Evolutionary conservation across 2,113 vertebrate species (phyloP).

Genomic region (Trogon surrucura): DNA sequence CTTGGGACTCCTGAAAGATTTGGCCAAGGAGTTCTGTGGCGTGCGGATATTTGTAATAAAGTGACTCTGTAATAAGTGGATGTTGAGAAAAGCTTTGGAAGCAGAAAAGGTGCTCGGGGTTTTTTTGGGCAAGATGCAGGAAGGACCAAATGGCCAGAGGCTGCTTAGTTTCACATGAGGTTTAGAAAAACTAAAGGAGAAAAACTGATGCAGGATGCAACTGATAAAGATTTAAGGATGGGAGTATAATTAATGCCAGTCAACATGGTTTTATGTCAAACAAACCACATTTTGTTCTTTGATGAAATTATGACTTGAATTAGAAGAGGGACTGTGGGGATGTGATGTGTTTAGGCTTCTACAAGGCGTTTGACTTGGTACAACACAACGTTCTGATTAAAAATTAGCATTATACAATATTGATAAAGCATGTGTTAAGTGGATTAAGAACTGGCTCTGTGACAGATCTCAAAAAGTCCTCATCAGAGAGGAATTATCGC

Average conservation of each 20-base stretch:
- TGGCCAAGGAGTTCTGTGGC: background rate
- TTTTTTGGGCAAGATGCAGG: background rate
- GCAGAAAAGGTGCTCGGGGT: background rate
- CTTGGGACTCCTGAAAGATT: background rate
- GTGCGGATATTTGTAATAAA: background rate
- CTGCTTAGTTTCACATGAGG: background rate
- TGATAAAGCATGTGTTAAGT: conserved; percentile 39
- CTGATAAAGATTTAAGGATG: background rate
- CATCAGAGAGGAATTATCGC: background rate
- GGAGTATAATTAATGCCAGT: conserved; percentile 17
- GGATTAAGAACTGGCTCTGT: conserved; percentile 32
- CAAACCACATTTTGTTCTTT: conserved; percentile 35
- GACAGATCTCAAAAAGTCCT: conserved; percentile 35
- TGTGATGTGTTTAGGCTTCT: conserved; percentile 23
- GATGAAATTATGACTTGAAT: conserved; percentile 37
- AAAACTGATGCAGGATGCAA: background rate
- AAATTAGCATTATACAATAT: conserved; percentile 57
- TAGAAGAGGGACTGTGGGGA: conserved; percentile 13
- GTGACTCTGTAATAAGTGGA: background rate
- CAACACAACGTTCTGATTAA: conserved; percentile 29
- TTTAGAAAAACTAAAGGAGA: background rate
- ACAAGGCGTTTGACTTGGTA: conserved; percentile 17
- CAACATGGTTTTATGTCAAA: background rate
- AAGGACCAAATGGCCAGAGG: background rate
- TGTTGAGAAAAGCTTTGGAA: background rate